These are phyloP conservation scores for Drosophila silvestris DNA, from an alignment of 2,888 invertebrate species.

Conservation along the genomic window DNA sequence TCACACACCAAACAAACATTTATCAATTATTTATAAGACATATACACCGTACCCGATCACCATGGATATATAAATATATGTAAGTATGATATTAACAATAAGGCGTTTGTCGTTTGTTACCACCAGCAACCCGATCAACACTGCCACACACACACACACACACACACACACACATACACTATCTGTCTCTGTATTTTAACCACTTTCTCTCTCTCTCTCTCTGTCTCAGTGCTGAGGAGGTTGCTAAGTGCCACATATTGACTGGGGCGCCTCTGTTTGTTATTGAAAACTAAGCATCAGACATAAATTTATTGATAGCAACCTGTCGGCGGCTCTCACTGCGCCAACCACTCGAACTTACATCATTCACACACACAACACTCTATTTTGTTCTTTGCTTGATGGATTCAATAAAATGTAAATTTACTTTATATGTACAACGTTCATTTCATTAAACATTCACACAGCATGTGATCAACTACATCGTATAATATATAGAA, in stretches of 20 bases:
- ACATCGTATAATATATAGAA: neutral
- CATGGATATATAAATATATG: conserved; percentile 43
- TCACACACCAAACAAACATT: neutral
- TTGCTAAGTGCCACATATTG: conserved; percentile 57
- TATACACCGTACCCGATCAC: conserved; percentile 38
- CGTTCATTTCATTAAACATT: neutral
- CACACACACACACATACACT: neutral
- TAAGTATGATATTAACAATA: conserved; percentile 10
- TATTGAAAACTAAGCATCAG: conserved; percentile 76
- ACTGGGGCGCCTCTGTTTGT: conserved; percentile 60
- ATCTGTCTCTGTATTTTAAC: neutral
- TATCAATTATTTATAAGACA: neutral
- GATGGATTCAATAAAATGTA: neutral
- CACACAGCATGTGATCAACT: neutral
- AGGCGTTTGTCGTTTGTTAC: conserved; percentile 24
- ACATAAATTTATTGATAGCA: conserved; percentile 74
- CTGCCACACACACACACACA: neutral
- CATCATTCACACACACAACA: conserved; percentile 46
- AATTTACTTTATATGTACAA: neutral
- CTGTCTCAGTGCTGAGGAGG: conserved; percentile 22
- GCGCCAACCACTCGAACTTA: conserved; percentile 4
- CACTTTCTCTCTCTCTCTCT: neutral
- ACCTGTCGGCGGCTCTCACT: conserved; percentile 47
- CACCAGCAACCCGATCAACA: conserved; percentile 56
- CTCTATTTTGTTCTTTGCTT: neutral